phyloP scores from a whole-genome alignment of 2,797 vertebrate species.

The Sebastes itinus region DNA sequence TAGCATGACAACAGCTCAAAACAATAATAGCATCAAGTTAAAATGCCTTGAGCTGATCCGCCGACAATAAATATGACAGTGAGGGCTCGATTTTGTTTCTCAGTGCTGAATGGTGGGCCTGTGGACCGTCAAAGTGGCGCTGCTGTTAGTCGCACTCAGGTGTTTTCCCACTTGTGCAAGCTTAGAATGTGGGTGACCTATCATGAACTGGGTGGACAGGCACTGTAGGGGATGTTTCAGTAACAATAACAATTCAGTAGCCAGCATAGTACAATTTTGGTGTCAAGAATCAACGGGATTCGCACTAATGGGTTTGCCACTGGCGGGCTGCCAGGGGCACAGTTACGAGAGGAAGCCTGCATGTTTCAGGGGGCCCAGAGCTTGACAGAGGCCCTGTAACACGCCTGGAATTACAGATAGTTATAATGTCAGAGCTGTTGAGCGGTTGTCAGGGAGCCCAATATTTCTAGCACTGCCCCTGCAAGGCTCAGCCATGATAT shows the following conservation, averaged over 20 bases:
- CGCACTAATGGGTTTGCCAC: constrained; percentile 11
- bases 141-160: constrained; percentile 13
- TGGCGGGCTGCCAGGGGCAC: constrained; percentile 3
- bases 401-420: constrained; percentile 11
- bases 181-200: constrained; percentile 25
- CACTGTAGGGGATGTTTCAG: constrained; percentile 22
- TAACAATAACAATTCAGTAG: constrained; percentile 40
- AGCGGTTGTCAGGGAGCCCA: constrained; percentile 13
- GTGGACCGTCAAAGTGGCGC: not conserved
- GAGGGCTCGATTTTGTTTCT: constrained; percentile 2
- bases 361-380: not conserved
- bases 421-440: constrained; percentile 23
- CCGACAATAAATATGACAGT: not conserved
- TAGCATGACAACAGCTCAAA: not conserved
- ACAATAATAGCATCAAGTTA: not conserved
- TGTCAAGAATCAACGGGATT: constrained; percentile 44
- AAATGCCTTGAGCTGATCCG: not conserved
- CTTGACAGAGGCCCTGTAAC: constrained; percentile 18
- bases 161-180: constrained; percentile 30
- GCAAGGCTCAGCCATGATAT: not conserved
- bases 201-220: constrained; percentile 35
- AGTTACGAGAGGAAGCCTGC: not conserved
- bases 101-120: not conserved
- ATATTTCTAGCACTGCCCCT: not conserved
- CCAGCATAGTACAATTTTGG: constrained; percentile 32